Evolutionary conservation across 2,797 vertebrate genomes (phyloP), one percentile per base, ranked within the genome.

Genomic region (Spatula clypeata): DNA sequence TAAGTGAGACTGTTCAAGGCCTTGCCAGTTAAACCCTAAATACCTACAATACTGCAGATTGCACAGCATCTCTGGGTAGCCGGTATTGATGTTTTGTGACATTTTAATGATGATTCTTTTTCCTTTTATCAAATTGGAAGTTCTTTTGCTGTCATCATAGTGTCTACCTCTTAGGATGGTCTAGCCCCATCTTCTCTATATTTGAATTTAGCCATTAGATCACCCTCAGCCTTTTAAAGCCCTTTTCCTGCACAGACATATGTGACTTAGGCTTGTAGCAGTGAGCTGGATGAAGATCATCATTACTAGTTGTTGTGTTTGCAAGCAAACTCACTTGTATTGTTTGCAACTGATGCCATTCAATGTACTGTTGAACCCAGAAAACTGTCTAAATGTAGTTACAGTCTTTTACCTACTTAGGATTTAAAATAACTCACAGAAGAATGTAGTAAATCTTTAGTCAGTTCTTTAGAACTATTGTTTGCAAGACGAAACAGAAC

Each of bases 231-330:
- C 27, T 84, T 53, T 67, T 53, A 36, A 86, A 82, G 45, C 26
- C 60, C 6, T 79, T 60, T 58, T 51, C 26, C 23, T 62, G 20
- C 8, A 1, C 26, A 9, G 26, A 16, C 11, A 9, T 0, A 0
- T 16, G 4, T 29, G 51, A 34, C 23, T 26, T 11, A 23, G 18
- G 13, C 44, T 40, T 7, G 20, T 45, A 44, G 34, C 53, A 21
- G 18, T 18, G 38, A 72, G 55, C 34, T 31, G 60, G 38, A 31
- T 1, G 13, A 26, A 0, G 0, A 6, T 74, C 17, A 3, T 83
- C 11, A 2, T 70, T 65, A 45, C 27, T 80, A 17, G 9, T 42
- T 49, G 4, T n/a, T 61, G 5, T 0, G 1, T 62, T 73, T 77
- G 38, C 60, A 57, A 73, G 17, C 47, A 87, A 27, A 40, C 44